These are phyloP conservation scores for Hippocampus comes DNA, from an alignment of 2,113 vertebrate genomes.

Conservation along the genomic window DNA sequence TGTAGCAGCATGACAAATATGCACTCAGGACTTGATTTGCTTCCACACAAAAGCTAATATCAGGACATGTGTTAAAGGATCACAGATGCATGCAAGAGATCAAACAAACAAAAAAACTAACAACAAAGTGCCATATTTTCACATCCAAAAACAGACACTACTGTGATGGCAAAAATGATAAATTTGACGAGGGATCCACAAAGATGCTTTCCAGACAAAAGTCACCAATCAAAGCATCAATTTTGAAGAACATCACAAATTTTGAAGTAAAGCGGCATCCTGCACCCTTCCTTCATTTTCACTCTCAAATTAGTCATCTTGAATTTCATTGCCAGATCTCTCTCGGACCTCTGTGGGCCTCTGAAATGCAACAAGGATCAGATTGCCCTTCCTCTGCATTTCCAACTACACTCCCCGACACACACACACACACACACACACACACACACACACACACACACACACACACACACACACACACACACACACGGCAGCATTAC, in stretches of 20 bases:
- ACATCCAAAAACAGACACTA: neutral
- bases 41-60: conserved; percentile 45
- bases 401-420: conserved; percentile 28
- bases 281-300: conserved; percentile 17
- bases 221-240: conserved; percentile 41
- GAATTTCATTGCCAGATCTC: conserved; percentile 71
- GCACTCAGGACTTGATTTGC: conserved; percentile 64
- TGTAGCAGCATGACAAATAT: conserved; percentile 78
- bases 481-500: conserved; percentile 25
- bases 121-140: neutral
- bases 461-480: neutral
- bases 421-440: too few relatives aligned
- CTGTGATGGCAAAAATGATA: conserved; percentile 4
- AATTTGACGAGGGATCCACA: conserved; percentile 57
- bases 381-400: conserved; percentile 68
- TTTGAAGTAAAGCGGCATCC: conserved; percentile 55
- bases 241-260: conserved; percentile 59
- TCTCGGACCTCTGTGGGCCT: conserved; percentile 66
- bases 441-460: too few relatives aligned
- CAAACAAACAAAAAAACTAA: neutral
- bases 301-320: conserved; percentile 63
- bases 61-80: conserved; percentile 10
- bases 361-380: conserved; percentile 66
- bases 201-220: conserved; percentile 28
- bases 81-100: neutral